phyloP scores from a whole-genome alignment of 2,113 vertebrate genomes.

The Nannobrachium achirus region DNA sequence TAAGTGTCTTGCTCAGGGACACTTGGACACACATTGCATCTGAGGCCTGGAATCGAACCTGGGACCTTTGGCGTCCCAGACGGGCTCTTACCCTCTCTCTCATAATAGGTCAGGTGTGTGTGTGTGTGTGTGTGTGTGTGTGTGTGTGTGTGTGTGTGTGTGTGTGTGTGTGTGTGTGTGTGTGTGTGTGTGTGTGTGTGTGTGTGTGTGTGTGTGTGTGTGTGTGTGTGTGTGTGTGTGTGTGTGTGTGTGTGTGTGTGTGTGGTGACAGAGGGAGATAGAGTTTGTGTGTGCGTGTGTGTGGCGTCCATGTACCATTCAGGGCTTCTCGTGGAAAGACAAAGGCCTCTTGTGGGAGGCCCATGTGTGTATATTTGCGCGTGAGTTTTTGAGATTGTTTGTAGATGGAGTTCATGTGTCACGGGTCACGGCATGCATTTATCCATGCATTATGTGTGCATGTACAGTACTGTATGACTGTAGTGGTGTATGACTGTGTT shows the following conservation, averaged over 20 bases:
- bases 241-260: not conserved
- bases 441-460: constrained; percentile 15
- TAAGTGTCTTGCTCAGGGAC: too few species aligned
- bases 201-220: not conserved
- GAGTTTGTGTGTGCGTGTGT: constrained; percentile 15
- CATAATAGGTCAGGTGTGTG: too few species aligned
- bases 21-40: too few species aligned
- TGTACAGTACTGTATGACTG: constrained; percentile 7
- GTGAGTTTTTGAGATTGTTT: not conserved
- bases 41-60: too few species aligned
- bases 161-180: too few species aligned
- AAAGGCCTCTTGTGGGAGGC: constrained; percentile 57
- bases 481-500: constrained; percentile 9
- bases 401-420: not conserved
- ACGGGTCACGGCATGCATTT: not conserved
- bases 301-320: constrained; percentile 52
- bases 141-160: too few species aligned
- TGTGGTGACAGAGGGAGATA: constrained; percentile 3
- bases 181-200: not conserved
- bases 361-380: not conserved
- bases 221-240: not conserved
- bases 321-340: constrained; percentile 51
- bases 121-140: too few species aligned
- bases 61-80: too few species aligned
- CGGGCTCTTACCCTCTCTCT: too few species aligned